Base-by-base conservation (phyloP, 2,113 vertebrate genomes). In the Etheostoma spectabile region DNA sequence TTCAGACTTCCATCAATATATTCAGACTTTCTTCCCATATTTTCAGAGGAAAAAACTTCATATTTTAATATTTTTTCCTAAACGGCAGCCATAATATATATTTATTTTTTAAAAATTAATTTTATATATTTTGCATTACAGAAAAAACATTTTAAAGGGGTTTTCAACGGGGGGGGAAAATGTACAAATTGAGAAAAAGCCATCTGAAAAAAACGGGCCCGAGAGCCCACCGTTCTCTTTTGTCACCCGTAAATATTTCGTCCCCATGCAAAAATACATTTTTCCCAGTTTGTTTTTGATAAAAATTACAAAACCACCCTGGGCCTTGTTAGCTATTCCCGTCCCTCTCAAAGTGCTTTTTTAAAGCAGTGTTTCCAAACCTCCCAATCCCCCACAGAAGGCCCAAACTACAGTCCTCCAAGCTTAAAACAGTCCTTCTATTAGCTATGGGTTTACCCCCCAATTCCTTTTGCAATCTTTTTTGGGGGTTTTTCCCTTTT, bases 351-450 rank as follows among this genome's bases (percentile, higher is more conserved):
- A 80, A 69, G 57, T 27, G 12, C 48, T 24, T 18, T 5, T 84
- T 77, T 27, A 72, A 82, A 71, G 53, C 77, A 77, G 53, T 61
- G 52, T 76, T 74, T 83, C 71, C 78, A 74, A 22, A 71, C 52
- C 57, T 1, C 21, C 22, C 59, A 77, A 77, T 83, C 79, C 42
- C 53, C 49, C 74, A 68, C 59, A 65, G 22, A 70, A 35, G 6
- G 30, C 8, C 27, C n/a, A n/a, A 51, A 48, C 48, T 53, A 30
- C 30, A 30, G 30, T 30, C 2, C 63, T 82, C 51, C 35, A 21
- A 46, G 66, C 73, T 78, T 53, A 71, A 77, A 72, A 65, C 62
- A 57, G 59, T 33, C 55, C 71, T 74, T 57, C 77, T 78, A 60
- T 56, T 59, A 27, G 27, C 27, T 27, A 27, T n/a, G n/a, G n/a